Base-by-base conservation (phyloP, 2,797 vertebrate genomes). In the Thunnus albacares region DNA sequence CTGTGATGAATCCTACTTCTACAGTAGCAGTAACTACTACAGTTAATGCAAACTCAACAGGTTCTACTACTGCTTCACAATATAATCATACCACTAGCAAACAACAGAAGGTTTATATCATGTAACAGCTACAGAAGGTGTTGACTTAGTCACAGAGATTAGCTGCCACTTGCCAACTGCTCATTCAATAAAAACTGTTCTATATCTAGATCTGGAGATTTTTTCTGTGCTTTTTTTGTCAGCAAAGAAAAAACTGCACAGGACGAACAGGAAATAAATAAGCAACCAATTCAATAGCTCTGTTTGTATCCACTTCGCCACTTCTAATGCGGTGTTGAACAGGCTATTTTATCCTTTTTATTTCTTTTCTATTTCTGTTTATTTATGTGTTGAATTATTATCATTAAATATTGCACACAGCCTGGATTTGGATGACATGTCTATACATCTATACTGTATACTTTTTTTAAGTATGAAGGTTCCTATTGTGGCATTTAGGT, bases 91-190 rank as follows among this genome's bases (percentile, higher is more conserved):
- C 26, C 33, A 59, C 55, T 60, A 38, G n/a, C 18, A 67, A 55
- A 65, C 10, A 65, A 24, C 53, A 11, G 10, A 68, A 53, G 22
- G 26, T 17, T 17, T 61, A 22, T 20, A 45, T 61, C 20, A 6
- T 18, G 20, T 20, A 77, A 33, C 65, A 69, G 41, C 60, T 14
- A 24, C 60, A 49, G 51, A 71, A 63, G 75, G 45, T 59, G 60
- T 41, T 70, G 74, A 69, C 47, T 59, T 60, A 68, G 71, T 67
- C 52, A 55, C 58, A 68, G 55, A 65, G 65, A 77, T 65, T 56
- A 74, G 30, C 35, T 22, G 4, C 30, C 18, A 12, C 45, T 49
- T 67, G 26, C 62, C 59, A 51, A 59, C 49, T 59, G 57, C 57
- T 58, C 26, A 43, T 52, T 81, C 61, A 75, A 49, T 81, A 52